These are phyloP conservation scores for Drosophila quadrilineata DNA, from an alignment of 1,140 invertebrate genomes.

Conservation along the genomic window DNA sequence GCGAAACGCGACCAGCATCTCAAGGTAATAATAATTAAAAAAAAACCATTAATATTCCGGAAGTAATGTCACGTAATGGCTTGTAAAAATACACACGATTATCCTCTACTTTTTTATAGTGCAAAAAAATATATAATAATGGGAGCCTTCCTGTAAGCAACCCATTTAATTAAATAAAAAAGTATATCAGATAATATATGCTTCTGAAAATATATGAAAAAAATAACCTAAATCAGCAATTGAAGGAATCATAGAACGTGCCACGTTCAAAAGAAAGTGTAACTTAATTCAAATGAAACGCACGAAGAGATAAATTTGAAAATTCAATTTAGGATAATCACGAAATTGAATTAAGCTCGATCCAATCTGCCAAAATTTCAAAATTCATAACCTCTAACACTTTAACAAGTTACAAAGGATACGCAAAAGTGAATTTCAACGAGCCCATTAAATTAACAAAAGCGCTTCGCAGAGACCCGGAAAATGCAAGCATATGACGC, in stretches of 20 bases:
- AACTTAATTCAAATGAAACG: conserved; percentile 32
- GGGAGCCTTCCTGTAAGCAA: no score
- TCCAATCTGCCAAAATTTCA: conserved; percentile 62
- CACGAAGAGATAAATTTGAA: conserved; percentile 49
- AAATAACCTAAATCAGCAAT: background rate
- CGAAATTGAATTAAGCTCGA: conserved; percentile 66
- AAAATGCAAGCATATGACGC: conserved; percentile 81
- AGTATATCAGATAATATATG: background rate
- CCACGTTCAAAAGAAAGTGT: conserved; percentile 12
- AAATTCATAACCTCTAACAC: conserved; percentile 72
- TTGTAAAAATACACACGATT: conserved; percentile 49
- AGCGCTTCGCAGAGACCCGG: conserved; percentile 23
- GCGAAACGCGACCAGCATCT: conserved; percentile 61
- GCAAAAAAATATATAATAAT: conserved; percentile 16
- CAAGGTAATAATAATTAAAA: conserved; percentile 54
- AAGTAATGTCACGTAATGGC: conserved; percentile 31
- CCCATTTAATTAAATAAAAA: background rate
- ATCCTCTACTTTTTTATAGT: background rate
- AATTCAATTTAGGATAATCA: conserved; percentile 75
- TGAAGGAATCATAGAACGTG: background rate
- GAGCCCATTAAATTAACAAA: conserved; percentile 79
- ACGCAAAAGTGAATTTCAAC: conserved; percentile 70
- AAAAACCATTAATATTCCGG: conserved; percentile 7
- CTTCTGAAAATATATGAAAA: no score
- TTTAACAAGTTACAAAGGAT: conserved; percentile 38